These are phyloP conservation scores for Caenorhabditis panamensis DNA, from an alignment of 2,888 invertebrate species.

Conservation along the genomic window DNA sequence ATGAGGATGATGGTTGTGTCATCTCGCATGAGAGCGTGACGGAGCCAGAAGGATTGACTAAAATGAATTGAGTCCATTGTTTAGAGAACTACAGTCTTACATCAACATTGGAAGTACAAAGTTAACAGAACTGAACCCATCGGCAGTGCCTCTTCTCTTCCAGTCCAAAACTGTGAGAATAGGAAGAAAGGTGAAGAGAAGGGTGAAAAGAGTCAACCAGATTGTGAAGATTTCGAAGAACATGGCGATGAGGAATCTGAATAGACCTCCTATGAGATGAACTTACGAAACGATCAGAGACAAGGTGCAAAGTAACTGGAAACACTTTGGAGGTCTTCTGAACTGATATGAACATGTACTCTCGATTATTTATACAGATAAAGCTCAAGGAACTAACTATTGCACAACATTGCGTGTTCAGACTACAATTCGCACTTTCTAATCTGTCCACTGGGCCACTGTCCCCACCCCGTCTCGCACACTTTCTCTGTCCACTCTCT, in stretches of 20 bases:
- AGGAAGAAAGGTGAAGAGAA: slow-evolving; percentile 79
- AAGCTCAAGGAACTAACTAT: too few species aligned
- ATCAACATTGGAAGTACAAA: slow-evolving; percentile 79
- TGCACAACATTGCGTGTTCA: too few species aligned
- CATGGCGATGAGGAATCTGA: slow-evolving; percentile 18
- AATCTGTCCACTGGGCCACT: too few species aligned
- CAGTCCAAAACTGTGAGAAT: slow-evolving; percentile 74
- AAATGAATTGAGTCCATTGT: slow-evolving; percentile 20
- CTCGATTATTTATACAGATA: too few species aligned
- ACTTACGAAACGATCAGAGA: not conserved
- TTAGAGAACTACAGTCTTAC: slow-evolving; percentile 60
- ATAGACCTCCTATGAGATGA: too few species aligned
- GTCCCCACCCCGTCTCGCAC: too few species aligned
- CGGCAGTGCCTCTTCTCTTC: slow-evolving; percentile 77
- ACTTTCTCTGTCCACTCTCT: too few species aligned
- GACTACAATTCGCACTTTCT: too few species aligned
- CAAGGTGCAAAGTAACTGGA: too few species aligned
- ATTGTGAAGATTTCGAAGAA: slow-evolving; percentile 71
- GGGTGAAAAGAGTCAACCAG: slow-evolving; percentile 78
- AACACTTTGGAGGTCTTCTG: too few species aligned
- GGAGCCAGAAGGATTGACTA: slow-evolving; percentile 78
- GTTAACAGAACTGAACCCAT: slow-evolving; percentile 80
- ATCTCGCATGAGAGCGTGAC: slow-evolving; percentile 76
- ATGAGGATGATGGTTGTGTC: slow-evolving; percentile 77
- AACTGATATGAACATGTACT: too few species aligned